Conservation (phyloP, 2,888 invertebrate genomes). For the Melitaea athalia region DNA sequence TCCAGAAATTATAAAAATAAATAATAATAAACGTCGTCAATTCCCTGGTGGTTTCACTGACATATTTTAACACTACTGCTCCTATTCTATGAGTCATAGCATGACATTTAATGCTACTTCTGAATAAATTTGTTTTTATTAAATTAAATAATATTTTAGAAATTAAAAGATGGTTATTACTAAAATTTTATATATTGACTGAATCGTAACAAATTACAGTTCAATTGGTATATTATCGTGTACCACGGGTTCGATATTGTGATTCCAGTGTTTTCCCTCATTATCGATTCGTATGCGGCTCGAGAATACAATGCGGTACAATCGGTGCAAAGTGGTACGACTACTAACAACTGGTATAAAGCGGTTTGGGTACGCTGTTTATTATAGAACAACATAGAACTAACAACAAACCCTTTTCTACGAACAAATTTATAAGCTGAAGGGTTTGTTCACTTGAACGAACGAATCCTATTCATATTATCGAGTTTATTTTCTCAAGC, state of each 20-base stretch:
- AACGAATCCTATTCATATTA: no score
- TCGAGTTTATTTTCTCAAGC: no score
- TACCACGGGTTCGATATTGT: conserved; percentile 42
- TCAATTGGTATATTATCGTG: not conserved
- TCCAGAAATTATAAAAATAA: no score
- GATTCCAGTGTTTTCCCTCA: conserved; percentile 49
- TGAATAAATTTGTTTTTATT: no score
- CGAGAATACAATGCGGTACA: conserved; percentile 45
- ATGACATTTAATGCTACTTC: no score
- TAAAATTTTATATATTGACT: not conserved
- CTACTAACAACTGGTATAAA: conserved; percentile 26
- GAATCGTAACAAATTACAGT: not conserved
- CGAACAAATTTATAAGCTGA: not conserved
- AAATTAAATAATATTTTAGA: no score
- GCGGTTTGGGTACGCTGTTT: conserved; percentile 13
- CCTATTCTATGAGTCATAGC: no score
- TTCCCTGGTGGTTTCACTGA: no score
- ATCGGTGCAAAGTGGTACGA: conserved; percentile 45
- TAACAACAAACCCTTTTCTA: not conserved
- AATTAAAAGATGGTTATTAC: no score
- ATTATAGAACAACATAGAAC: not conserved
- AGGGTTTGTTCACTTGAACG: no score
- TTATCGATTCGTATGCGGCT: conserved; percentile 50
- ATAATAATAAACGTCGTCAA: no score
- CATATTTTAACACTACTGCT: no score